phyloP scores from a whole-genome alignment of 2,888 invertebrate species.

The Pyrgus malvae region DNA sequence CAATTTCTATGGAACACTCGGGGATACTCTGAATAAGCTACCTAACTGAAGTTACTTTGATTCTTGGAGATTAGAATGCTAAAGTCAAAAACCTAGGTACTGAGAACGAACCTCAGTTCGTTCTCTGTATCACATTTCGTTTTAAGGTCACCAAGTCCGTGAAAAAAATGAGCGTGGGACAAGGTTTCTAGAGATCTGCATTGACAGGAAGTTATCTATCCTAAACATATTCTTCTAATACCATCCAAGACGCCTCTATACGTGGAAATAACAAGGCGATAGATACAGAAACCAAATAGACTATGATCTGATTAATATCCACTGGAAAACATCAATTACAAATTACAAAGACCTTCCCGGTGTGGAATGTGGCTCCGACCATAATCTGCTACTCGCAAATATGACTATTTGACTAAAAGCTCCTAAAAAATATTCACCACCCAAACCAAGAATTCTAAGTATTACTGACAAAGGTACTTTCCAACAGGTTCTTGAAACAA shows the following conservation, averaged over 20 bases:
- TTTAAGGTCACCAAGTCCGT: too few relatives aligned
- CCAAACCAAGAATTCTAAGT: background rate
- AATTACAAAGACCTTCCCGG: background rate
- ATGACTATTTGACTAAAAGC: background rate
- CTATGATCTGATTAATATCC: background rate
- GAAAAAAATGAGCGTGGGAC: background rate
- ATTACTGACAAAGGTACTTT: background rate
- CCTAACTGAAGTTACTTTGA: background rate
- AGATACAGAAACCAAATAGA: background rate
- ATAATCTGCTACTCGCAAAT: background rate
- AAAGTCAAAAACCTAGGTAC: background rate
- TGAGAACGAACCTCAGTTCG: background rate
- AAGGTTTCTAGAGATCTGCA: background rate
- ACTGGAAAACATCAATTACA: background rate
- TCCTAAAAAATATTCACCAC: background rate
- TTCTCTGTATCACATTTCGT: too few relatives aligned
- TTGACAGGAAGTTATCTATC: background rate
- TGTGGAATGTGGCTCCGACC: background rate
- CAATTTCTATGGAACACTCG: background rate
- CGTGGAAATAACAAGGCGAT: constrained; percentile 6
- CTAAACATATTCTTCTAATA: background rate
- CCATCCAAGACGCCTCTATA: background rate
- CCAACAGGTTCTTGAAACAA: background rate
- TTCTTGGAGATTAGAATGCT: background rate
- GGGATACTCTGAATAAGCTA: background rate